These are phyloP conservation scores for Ceratotherium simum DNA, from an alignment of 2,113 vertebrate species.

Conservation along the genomic window DNA sequence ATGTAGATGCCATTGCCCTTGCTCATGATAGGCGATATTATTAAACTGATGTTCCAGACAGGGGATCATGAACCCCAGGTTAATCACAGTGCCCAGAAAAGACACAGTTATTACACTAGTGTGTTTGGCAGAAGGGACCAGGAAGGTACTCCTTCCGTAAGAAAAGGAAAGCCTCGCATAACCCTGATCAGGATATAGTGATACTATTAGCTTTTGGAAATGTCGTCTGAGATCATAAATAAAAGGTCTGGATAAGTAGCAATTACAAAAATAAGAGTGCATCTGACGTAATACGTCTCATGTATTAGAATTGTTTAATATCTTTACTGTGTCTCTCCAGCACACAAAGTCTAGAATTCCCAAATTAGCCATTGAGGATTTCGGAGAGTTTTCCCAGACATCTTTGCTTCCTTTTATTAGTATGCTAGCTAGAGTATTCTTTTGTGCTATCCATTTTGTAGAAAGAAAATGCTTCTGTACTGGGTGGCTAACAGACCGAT, in stretches of 20 bases:
- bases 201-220: conserved; percentile 55
- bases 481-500: background rate
- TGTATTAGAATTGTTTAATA: conserved; percentile 66
- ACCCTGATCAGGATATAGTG: background rate
- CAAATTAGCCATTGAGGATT: conserved; percentile 73
- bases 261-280: conserved; percentile 69
- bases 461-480: conserved; percentile 40
- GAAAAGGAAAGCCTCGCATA: background rate
- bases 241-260: conserved; percentile 67
- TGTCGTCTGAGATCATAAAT: conserved; percentile 70
- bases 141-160: background rate
- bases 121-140: background rate
- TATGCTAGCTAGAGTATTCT: conserved; percentile 47
- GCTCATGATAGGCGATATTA: background rate
- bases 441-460: conserved; percentile 1
- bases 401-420: conserved; percentile 61
- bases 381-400: conserved; percentile 67
- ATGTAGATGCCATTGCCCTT: background rate
- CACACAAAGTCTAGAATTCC: conserved; percentile 71
- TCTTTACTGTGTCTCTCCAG: conserved; percentile 61
- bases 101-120: conserved; percentile 51
- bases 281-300: background rate
- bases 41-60: conserved; percentile 19
- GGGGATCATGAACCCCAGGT: background rate
- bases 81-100: background rate